Conservation (phyloP, 2,888 invertebrate species). For the Cheilosia vulpina region DNA sequence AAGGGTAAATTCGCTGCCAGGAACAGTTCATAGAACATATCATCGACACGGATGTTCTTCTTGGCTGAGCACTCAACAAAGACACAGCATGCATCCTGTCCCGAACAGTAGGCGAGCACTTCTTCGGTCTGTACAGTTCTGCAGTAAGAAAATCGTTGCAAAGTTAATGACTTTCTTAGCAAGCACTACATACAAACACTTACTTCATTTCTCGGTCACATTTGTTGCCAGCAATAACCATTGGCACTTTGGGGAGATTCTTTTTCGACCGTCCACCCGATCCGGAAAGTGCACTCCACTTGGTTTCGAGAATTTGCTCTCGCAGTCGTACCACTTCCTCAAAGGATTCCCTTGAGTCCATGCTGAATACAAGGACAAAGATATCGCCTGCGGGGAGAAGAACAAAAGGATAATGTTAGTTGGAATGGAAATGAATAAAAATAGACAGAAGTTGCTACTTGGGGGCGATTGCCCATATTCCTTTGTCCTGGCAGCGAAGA, state of each 20-base stretch:
- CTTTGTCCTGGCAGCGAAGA: background rate
- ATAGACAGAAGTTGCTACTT: too few species aligned
- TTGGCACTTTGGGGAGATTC: conserved; percentile 89
- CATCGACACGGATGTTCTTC: conserved; percentile 91
- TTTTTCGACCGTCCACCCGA: conserved; percentile 86
- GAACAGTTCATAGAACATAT: conserved; percentile 93
- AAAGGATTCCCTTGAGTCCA: conserved; percentile 93
- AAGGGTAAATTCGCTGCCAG: conserved; percentile 91
- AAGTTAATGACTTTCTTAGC: conserved; percentile 11
- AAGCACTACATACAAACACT: conserved; percentile 43
- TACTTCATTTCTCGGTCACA: conserved; percentile 92
- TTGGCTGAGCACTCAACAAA: conserved; percentile 94
- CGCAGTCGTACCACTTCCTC: conserved; percentile 92
- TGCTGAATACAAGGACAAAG: conserved; percentile 92
- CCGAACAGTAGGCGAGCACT: conserved; percentile 90
- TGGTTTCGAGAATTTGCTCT: conserved; percentile 93
- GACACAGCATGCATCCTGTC: conserved; percentile 90
- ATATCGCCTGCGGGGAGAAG: conserved; percentile 86
- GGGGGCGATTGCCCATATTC: background rate
- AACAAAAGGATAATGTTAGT: conserved; percentile 71
- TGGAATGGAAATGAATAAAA: conserved; percentile 5
- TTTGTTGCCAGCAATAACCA: conserved; percentile 95
- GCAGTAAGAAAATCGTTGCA: background rate
- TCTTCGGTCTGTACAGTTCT: conserved; percentile 92
- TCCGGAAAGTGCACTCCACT: conserved; percentile 88